Base-by-base conservation (phyloP, 2,113 vertebrate genomes). In the Echinops telfairi region DNA sequence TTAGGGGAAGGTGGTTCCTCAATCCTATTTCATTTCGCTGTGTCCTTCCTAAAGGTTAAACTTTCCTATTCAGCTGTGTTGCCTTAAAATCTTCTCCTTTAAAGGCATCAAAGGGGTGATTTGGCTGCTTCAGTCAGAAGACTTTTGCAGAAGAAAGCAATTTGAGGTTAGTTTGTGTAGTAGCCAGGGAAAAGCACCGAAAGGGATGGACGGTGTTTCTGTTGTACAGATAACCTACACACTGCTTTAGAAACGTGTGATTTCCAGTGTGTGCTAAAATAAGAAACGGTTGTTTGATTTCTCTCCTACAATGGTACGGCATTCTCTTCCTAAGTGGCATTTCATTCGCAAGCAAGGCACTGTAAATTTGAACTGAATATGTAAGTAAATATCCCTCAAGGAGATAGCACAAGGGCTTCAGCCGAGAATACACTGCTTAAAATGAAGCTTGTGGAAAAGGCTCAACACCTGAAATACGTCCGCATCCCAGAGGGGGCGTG, bases 251-350 rank as follows among this genome's bases (percentile, higher is more conserved):
- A 93, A 96, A 95, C 79, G 92, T 94, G 94, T 94, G 93, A 86
- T 95, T 97, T 96, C 94, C 93, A 95, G 90, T 73, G 0, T 94
- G 92, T 85, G 95, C 96, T 97, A 95, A 96, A 97, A 95, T 96
- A 90, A 95, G 94, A 96, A 95, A 90, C 53, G 94, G 66, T 92
- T 95, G 96, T 96, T 96, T 97, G 97, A 97, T 97, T 97, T 97
- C 94, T 97, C 93, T 95, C 92, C 90, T 94, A 94, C 96, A 96
- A 92, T 95, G 92, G 95, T 91, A 84, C 79, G 95, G 95, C 92
- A 96, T 96, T 97, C 96, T 97, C 92, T 91, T 97, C 93, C 86
- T 96, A 97, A 97, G 96, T 96, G 96, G 96, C 96, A 94, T 97
- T 97, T 95, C 95, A 94, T 96, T 95, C 91, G 77, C 90, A 89